Percentiles rank a stretch among this genome's conserved stretches.
phyloP scores from a whole-genome alignment of 2,113 vertebrate species.

The Rhabdornis inornatus region DNA sequence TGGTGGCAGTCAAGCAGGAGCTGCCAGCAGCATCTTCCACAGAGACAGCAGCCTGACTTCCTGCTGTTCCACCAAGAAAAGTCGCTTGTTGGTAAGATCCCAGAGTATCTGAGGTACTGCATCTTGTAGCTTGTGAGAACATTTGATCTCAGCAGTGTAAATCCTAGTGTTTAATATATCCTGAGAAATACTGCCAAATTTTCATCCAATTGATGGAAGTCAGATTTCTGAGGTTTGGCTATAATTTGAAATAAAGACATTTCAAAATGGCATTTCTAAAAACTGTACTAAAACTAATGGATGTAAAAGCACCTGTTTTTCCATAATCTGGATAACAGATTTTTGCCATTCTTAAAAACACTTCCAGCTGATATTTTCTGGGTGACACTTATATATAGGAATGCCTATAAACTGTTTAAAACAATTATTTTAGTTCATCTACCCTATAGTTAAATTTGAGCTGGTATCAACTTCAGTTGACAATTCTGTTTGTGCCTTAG shows the following conservation, averaged over 20 bases:
- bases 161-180: not conserved
- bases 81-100: not conserved
- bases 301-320: not conserved
- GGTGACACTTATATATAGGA: not conserved
- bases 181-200: not conserved
- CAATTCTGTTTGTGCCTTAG: not conserved
- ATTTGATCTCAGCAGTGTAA: not conserved
- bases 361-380: not conserved
- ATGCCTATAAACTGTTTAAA: not conserved
- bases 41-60: not conserved
- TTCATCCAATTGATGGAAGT: not conserved
- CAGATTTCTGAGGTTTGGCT: not conserved
- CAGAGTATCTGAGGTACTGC: not conserved
- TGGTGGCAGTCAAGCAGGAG: fast-evolving
- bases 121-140: not conserved
- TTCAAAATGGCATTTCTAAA: not conserved
- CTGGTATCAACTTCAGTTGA: not conserved
- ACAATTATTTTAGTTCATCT: not conserved
- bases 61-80: not conserved
- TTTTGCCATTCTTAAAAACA: not conserved
- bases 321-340: not conserved
- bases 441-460: not conserved
- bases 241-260: not conserved
- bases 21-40: not conserved
- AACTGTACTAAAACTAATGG: not conserved